Percentiles rank a stretch among this genome's conserved stretches.
phyloP scores from a whole-genome alignment of 2,113 vertebrate species.

The Peromyscus leucopus region DNA sequence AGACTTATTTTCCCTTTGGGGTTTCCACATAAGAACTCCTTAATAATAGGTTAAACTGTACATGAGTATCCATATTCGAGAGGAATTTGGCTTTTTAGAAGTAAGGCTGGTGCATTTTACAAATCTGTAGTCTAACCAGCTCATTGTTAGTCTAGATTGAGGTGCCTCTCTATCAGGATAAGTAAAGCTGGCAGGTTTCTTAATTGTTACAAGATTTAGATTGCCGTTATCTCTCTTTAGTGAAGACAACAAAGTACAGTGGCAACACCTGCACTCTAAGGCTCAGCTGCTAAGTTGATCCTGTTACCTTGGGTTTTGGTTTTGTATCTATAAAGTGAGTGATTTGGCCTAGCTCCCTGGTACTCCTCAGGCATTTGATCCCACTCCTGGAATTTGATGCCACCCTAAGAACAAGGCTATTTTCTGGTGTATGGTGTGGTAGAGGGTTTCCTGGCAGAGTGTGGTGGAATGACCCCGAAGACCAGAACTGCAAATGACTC shows the following conservation, averaged over 20 bases:
- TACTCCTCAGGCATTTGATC: not conserved
- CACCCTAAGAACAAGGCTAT: not conserved
- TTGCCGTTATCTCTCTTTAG: not conserved
- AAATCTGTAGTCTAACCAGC: not conserved
- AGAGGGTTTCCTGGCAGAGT: not conserved
- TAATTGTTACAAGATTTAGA: not conserved
- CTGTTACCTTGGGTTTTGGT: conserved; percentile 38
- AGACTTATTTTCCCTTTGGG: not conserved
- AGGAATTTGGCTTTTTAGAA: not conserved
- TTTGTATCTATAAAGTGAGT: conserved; percentile 5
- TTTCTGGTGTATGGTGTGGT: not conserved
- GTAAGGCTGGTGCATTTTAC: not conserved
- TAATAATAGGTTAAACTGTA: not conserved
- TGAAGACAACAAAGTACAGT: not conserved
- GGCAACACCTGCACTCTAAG: not conserved
- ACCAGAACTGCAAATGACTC: conserved; percentile 10
- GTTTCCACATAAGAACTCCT: not conserved
- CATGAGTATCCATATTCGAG: not conserved
- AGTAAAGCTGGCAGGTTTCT: conserved; percentile 9
- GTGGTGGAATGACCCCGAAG: conserved; percentile 1
- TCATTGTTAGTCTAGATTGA: not conserved
- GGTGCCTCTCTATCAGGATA: not conserved
- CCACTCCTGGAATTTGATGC: not conserved
- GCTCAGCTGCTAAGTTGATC: not conserved
- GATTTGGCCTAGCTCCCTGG: not conserved